These are phyloP conservation scores for Antrozous pallidus DNA, from an alignment of 2,797 vertebrate species.

Conservation along the genomic window DNA sequence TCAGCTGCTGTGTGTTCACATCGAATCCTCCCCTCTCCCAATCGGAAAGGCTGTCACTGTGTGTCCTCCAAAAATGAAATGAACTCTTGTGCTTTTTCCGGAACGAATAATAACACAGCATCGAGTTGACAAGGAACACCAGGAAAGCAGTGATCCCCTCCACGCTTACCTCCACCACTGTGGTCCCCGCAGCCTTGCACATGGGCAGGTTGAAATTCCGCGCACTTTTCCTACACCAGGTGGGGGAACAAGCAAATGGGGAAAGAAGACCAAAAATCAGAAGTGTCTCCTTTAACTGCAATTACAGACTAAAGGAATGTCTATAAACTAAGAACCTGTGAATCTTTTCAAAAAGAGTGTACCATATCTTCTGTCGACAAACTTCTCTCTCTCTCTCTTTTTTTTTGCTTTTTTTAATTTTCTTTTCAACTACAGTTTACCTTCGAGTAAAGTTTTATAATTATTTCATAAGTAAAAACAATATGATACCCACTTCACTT, in stretches of 20 bases:
- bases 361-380: neutral
- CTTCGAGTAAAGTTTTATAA: neutral
- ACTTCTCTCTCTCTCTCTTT: neutral
- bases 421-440: neutral
- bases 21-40: neutral
- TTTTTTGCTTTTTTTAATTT: too few species aligned
- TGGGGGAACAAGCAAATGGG: neutral
- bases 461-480: neutral
- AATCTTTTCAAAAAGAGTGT: neutral
- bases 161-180: conserved; percentile 93
- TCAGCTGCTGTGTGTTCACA: neutral
- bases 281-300: neutral
- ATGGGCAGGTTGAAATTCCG: conserved; percentile 98
- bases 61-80: neutral
- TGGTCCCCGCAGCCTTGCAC: conserved; percentile 96
- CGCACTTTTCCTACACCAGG: conserved; percentile 90
- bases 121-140: neutral
- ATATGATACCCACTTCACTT: neutral
- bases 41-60: neutral
- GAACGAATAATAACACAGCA: neutral
- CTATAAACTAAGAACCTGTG: neutral
- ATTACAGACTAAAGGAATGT: neutral
- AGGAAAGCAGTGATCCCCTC: neutral
- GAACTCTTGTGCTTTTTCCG: neutral
- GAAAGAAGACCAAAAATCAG: conserved; percentile 21